Conservation (phyloP, 2,888 invertebrate species). For the Acholoe squamosa region DNA sequence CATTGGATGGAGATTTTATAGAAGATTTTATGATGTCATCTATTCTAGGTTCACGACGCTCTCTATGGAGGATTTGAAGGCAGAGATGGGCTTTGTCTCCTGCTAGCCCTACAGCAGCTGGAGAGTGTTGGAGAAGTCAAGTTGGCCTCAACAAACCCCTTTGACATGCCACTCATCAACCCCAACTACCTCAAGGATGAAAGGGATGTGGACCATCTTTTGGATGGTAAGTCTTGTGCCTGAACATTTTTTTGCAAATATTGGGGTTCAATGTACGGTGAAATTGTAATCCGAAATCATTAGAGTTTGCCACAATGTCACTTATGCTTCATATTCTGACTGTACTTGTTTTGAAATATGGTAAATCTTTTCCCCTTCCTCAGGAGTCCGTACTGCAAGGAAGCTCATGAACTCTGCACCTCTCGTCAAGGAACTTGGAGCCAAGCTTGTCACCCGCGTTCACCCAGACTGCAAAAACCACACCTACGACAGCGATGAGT, state of each 20-base stretch:
- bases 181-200: neutral
- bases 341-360: too few species aligned
- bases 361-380: neutral
- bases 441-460: neutral
- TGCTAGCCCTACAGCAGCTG: neutral
- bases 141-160: neutral
- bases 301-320: too few species aligned
- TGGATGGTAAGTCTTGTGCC: constrained; percentile 40
- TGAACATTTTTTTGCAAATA: neutral
- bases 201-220: neutral
- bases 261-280: neutral
- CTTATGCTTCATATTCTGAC: too few species aligned
- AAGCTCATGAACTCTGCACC: neutral
- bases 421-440: neutral
- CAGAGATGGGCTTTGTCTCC: neutral
- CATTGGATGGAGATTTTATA: too few species aligned
- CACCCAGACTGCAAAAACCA: constrained; percentile 2
- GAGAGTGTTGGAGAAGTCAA: neutral
- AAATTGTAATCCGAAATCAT: neutral
- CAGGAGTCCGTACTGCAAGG: neutral
- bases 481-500: constrained; percentile 35
- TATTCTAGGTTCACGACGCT: neutral
- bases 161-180: constrained; percentile 27
- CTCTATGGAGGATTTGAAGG: neutral
- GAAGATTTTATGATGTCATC: too few species aligned